Evolutionary conservation across 2,888 invertebrate genomes (phyloP).

Genomic region (Zeuzera pyrina): DNA sequence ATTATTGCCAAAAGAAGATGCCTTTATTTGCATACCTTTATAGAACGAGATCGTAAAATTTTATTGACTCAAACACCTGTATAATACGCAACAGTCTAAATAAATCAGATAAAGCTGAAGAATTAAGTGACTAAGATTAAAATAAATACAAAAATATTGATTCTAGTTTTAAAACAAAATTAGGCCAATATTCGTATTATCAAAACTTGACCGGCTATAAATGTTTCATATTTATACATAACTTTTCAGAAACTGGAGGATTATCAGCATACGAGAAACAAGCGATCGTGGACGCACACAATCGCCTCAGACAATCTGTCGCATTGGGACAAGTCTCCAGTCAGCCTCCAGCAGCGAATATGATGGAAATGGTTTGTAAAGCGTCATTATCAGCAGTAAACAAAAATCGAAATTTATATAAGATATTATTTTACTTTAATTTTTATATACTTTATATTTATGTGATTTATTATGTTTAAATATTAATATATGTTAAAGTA

Average conservation of each 20-base stretch:
- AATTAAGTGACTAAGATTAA: conserved; percentile 27
- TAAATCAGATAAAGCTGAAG: conserved; percentile 45
- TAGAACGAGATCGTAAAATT: conserved; percentile 58
- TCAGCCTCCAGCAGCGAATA: conserved; percentile 87
- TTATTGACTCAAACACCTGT: conserved; percentile 61
- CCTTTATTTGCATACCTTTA: conserved; percentile 50
- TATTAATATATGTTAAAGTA: not conserved
- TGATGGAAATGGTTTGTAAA: conserved; percentile 85
- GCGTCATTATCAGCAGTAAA: not conserved
- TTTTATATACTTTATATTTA: not conserved
- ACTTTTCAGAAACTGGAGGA: conserved; percentile 74
- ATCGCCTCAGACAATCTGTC: conserved; percentile 83
- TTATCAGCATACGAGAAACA: conserved; percentile 81
- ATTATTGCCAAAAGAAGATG: conserved; percentile 17
- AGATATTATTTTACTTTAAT: too few relatives aligned
- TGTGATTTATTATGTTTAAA: not conserved
- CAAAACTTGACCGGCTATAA: not conserved
- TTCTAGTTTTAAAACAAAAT: not conserved
- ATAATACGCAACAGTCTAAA: conserved; percentile 42
- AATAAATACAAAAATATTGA: conserved; percentile 16
- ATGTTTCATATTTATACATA: not conserved
- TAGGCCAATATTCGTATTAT: not conserved
- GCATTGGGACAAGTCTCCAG: conserved; percentile 83
- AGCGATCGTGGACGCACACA: conserved; percentile 85
- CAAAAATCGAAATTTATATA: not conserved